Base-by-base conservation (phyloP, 2,888 invertebrate genomes). In the Xanthorhoe designata region DNA sequence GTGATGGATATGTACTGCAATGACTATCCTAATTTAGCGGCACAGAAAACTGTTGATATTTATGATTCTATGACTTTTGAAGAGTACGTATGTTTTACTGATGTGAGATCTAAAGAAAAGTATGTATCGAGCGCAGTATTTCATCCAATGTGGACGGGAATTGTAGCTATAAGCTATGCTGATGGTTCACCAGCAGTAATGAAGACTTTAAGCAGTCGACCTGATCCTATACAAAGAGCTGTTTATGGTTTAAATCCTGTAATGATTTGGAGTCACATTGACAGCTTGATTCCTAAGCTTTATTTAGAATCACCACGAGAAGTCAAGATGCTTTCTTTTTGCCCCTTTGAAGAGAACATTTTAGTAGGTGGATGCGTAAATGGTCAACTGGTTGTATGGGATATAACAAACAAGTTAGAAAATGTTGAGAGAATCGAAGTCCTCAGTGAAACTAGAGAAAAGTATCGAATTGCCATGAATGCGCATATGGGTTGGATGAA, bases 201-300 rank as follows among this genome's bases (percentile, higher is more conserved):
- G 81, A 94, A 90, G 76, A 82, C 77, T 32, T 67, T 88, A 71
- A 79, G 85, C 79, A 74, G 89, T 78, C 86, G 87, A 5, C 81
- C 83, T 6, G 94, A 95, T 77, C 85, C 87, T 0, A 92, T 95
- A 19, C 91, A 94, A 79, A 88, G 94, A 75, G 94, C 95, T 0
- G 94, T 95, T 0, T 94, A 96, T 61, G 95, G 95, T 3, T 83
- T 94, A 2, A 96, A 96, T 83, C 95, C 95, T 0, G 95, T 96
- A 0, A 89, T 97, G 68, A 92, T 97, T 72, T 97, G 97, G 97
- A 96, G 96, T 72, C 96, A 96, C 70, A 92, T 94, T 32, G 96
- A 97, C 74, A 95, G 94, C 61, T 86, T 97, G 2, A 88, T 94
- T 29, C 96, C 96, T 18, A 96, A 96, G 87, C 84, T 97, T 50